These are phyloP conservation scores for Aurelia aurita DNA, from an alignment of 30 jellyfish, hydroid and myxozoan genomes.

Conservation along the genomic window DNA sequence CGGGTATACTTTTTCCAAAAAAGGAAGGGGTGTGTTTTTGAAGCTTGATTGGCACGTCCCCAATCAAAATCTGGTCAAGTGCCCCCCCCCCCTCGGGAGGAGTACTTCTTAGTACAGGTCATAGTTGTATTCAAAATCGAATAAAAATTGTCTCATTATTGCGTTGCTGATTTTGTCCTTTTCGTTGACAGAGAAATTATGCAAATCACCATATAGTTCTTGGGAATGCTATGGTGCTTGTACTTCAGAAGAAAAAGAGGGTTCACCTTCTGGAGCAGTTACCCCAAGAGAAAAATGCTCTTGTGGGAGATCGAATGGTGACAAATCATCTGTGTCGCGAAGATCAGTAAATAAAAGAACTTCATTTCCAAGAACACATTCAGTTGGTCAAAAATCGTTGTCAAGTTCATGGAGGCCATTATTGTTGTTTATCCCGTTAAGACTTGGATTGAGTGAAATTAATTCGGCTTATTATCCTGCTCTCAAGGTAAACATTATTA, in stretches of 20 bases:
- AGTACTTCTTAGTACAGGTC: too few species aligned
- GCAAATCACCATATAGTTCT: conserved; percentile 87
- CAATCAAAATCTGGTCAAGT: too few species aligned
- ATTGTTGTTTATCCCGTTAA: conserved; percentile 86
- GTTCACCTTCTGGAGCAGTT: conserved; percentile 32
- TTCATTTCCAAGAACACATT: conserved; percentile 35
- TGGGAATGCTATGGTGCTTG: conserved; percentile 98
- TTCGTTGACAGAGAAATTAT: conserved; percentile 75
- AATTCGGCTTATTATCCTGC: conserved; percentile 89
- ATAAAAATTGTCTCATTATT: too few species aligned
- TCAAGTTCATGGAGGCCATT: conserved; percentile 90
- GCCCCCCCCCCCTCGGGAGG: too few species aligned
- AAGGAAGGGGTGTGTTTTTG: too few species aligned
- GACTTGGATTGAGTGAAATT: conserved; percentile 94
- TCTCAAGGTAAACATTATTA: conserved; percentile 65
- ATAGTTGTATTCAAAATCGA: too few species aligned
- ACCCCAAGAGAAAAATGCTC: conserved; percentile 40
- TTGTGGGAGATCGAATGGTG: conserved; percentile 46
- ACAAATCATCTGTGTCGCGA: conserved; percentile 17
- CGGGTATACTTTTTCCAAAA: too few species aligned
- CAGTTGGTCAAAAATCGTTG: conserved; percentile 20
- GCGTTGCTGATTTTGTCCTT: too few species aligned
- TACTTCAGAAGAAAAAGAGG: conserved; percentile 58
- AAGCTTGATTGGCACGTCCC: too few species aligned
- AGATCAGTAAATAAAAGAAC: conserved; percentile 35